These are phyloP conservation scores for Digitonthophagus gazella DNA, from an alignment of 2,888 invertebrate species.

Conservation along the genomic window DNA sequence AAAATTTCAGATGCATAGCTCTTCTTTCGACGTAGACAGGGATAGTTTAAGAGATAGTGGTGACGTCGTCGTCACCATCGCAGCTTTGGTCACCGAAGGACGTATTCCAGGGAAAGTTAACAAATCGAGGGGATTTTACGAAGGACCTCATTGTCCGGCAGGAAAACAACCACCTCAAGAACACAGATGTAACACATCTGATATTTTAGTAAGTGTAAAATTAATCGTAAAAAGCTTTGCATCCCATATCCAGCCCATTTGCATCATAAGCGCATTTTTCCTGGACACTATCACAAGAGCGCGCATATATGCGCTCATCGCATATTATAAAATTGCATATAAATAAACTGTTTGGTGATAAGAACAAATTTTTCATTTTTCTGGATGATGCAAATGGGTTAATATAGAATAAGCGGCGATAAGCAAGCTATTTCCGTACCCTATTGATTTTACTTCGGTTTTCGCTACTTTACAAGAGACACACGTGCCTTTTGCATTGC, in stretches of 20 bases:
- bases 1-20: slow-evolving; percentile 51
- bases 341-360: no score
- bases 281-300: no score
- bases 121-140: slow-evolving; percentile 58
- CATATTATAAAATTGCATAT: background rate
- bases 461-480: background rate
- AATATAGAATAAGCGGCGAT: background rate
- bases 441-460: background rate
- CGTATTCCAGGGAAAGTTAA: slow-evolving; percentile 42
- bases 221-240: slow-evolving; percentile 23
- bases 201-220: slow-evolving; percentile 55
- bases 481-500: background rate
- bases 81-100: slow-evolving; percentile 50
- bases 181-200: slow-evolving; percentile 54
- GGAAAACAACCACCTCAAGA: slow-evolving; percentile 45
- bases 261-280: no score
- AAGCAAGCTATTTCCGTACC: background rate
- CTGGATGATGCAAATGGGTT: no score
- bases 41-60: slow-evolving; percentile 39
- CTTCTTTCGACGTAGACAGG: slow-evolving; percentile 42
- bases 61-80: slow-evolving; percentile 48
- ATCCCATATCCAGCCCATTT: no score
- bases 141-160: slow-evolving; percentile 66
- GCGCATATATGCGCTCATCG: no score
- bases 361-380: no score